Evolutionary conservation across 2,113 vertebrate genomes (phyloP).

Genomic region (Arothron firmamentum): DNA sequence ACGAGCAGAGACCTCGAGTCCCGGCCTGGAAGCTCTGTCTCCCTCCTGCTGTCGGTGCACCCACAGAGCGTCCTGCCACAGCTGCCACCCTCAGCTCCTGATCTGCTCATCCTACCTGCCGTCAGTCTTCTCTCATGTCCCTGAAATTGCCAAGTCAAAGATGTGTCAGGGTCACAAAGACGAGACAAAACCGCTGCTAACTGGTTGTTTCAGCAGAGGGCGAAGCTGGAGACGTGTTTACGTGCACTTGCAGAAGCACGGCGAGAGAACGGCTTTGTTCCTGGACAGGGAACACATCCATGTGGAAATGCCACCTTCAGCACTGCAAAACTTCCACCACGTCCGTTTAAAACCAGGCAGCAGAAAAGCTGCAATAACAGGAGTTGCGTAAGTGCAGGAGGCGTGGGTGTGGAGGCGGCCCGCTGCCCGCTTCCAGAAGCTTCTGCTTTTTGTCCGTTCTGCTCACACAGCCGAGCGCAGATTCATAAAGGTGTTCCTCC

Average conservation of each 20-base stretch:
- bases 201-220: constrained; percentile 1
- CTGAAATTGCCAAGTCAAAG: constrained; percentile 41
- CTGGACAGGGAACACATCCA: too few relatives aligned
- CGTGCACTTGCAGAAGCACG: neutral
- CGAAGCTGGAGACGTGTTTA: constrained; percentile 14
- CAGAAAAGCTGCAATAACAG: neutral
- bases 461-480: too few relatives aligned
- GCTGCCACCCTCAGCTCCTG: constrained; percentile 31
- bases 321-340: neutral
- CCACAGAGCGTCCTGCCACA: neutral
- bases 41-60: constrained; percentile 12
- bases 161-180: constrained; percentile 27
- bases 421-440: too few relatives aligned
- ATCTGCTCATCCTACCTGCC: constrained; percentile 24
- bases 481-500: too few relatives aligned
- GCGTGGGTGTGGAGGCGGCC: neutral
- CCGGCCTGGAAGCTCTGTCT: constrained; percentile 30
- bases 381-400: neutral
- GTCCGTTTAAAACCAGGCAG: neutral
- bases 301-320: too few relatives aligned
- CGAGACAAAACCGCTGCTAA: constrained; percentile 7
- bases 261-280: too few relatives aligned
- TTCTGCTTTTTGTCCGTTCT: too few relatives aligned
- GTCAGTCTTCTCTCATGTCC: constrained; percentile 25
- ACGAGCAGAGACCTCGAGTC: constrained; percentile 13